Conservation (phyloP, 2,797 vertebrate genomes). For the Gobio occitaniae region DNA sequence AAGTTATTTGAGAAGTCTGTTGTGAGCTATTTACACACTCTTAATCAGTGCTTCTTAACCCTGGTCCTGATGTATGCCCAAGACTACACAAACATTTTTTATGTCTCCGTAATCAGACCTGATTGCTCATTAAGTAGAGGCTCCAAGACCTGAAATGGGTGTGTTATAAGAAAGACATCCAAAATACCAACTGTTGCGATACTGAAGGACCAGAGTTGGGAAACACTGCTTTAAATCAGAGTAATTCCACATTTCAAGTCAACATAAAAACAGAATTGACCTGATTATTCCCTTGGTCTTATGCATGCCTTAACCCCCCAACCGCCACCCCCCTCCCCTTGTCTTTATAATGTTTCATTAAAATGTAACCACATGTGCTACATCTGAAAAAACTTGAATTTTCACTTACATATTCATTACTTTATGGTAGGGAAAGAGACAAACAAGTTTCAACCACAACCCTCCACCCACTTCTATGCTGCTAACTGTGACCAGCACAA, state of each 20-base stretch:
- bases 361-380: background rate
- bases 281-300: background rate
- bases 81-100: background rate
- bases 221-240: background rate
- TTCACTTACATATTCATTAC: background rate
- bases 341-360: background rate
- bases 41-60: background rate
- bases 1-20: constrained; percentile 25
- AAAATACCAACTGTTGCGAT: background rate
- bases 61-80: background rate
- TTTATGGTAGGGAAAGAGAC: background rate
- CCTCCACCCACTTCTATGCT: background rate
- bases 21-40: background rate
- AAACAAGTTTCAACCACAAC: background rate
- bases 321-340: background rate
- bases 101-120: background rate
- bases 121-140: background rate
- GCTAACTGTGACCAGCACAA: no score
- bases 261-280: background rate
- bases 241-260: background rate
- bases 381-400: background rate
- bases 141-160: background rate
- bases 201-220: background rate
- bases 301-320: no score
- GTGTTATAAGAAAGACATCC: background rate